Conservation (phyloP, 1,140 invertebrate species). For the Danaus plexippus region DNA sequence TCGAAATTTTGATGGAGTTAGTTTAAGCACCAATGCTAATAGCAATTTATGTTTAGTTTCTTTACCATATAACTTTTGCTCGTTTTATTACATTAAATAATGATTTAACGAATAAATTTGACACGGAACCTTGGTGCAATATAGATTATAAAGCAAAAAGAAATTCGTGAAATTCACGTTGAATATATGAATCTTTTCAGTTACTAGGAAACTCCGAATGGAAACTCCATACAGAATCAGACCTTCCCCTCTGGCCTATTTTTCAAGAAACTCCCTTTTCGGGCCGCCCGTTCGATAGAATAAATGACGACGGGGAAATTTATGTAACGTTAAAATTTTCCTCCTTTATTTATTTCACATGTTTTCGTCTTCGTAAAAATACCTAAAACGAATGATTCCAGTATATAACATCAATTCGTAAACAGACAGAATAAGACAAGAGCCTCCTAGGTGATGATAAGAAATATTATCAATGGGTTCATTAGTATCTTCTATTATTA, state of each 20-base stretch:
- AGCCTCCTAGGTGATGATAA: too few species aligned
- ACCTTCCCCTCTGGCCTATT: conserved; percentile 38
- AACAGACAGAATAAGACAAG: background rate
- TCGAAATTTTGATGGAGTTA: too few species aligned
- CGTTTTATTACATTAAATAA: too few species aligned
- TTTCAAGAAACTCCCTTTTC: conserved; percentile 32
- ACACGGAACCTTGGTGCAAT: too few species aligned
- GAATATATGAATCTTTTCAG: conserved; percentile 18
- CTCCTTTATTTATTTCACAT: conserved; percentile 13
- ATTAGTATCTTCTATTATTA: conserved; percentile 3
- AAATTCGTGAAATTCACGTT: conserved; percentile 23
- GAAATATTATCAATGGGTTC: too few species aligned
- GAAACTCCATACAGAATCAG: conserved; percentile 28
- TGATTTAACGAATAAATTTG: too few species aligned
- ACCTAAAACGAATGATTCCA: background rate
- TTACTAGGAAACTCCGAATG: conserved; percentile 12
- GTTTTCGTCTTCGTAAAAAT: background rate
- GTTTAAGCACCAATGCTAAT: too few species aligned
- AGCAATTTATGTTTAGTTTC: too few species aligned
- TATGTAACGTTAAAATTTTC: conserved; percentile 31
- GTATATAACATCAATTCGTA: background rate
- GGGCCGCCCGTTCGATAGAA: conserved; percentile 41
- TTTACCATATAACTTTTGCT: too few species aligned
- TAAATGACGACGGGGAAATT: conserved; percentile 61
- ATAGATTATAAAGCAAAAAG: conserved; percentile 14